Evolutionary conservation across 2,888 invertebrate genomes (phyloP), one percentile per base, ranked within the genome.

Genomic region (Coremacera marginata): DNA sequence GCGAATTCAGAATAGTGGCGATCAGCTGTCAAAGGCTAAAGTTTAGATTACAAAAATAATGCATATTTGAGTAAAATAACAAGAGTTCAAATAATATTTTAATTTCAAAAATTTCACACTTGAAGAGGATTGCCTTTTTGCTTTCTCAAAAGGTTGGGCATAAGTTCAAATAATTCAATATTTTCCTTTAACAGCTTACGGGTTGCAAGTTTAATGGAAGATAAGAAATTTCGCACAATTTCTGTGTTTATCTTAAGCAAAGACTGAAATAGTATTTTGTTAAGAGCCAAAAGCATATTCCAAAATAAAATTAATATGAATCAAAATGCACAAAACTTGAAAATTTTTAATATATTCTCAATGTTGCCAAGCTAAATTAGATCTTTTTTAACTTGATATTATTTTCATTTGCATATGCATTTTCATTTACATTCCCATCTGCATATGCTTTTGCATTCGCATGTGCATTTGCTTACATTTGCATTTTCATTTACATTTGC

Each of bases 21-120:
- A 11, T 19, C 14, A n/a, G 37, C 67, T 67, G 67, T 67, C 67
- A 67, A 67, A 67, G 67, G 37, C 67, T 67, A 67, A 67, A 67
- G 67, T 67, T 67, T 67, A 37, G 67, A 67, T 67, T 67, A 44
- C 67, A 37, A 67, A 67, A 67, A 34, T 67, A 67, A 67, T 37
- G 67, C 22, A n/a, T 34, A 67, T 31, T 34, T 44, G 67, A 44
- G 37, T 67, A 19, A 34, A 67, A 67, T 1, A 44, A 44, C 44
- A 67, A 34, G 5, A 34, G 19, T 22, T 67, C 22, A 37, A 67
- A 67, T 67, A 34, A 37, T 19, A 67, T 37, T 67, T 34, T 22
- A 67, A 67, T 22, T 34, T 44, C 44, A 44, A 11, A 44, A 44
- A 44, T 44, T 44, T 44, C 14, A 44, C 44, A 44, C 11, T 44